A percentile compares a stretch with the other conserved stretches of the same genome.
These are phyloP conservation scores for Ondatra zibethicus DNA, from an alignment of 2,113 vertebrate genomes.

Conservation along the genomic window DNA sequence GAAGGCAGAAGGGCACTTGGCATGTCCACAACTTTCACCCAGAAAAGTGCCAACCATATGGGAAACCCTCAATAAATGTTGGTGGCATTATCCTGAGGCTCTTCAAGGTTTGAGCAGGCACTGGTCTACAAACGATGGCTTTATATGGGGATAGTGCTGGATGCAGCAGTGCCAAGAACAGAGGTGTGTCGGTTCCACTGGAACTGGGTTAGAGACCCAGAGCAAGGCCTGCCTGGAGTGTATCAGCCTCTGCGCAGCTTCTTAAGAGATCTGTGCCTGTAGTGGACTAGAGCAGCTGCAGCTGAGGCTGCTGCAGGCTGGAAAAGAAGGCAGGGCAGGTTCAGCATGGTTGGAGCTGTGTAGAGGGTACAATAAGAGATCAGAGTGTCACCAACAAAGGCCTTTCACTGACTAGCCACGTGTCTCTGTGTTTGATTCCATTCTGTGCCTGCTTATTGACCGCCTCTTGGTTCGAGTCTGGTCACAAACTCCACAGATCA, in stretches of 20 bases:
- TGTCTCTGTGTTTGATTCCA: not conserved
- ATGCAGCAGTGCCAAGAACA: not conserved
- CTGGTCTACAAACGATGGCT: not conserved
- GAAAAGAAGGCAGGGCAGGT: not conserved
- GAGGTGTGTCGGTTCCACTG: not conserved
- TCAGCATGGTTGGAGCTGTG: not conserved
- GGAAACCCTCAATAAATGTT: conserved; percentile 59
- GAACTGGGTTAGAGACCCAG: not conserved
- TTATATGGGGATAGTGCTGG: not conserved
- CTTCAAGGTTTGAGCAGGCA: not conserved
- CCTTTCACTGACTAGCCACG: not conserved
- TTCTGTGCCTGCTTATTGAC: not conserved
- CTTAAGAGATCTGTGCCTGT: not conserved
- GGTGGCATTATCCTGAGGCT: not conserved
- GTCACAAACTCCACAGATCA: not conserved
- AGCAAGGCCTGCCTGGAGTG: not conserved
- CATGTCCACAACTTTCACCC: not conserved
- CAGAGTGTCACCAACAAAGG: not conserved
- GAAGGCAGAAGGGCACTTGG: not conserved
- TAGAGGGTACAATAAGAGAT: not conserved
- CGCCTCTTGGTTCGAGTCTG: not conserved
- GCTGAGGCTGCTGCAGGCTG: not conserved
- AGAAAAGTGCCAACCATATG: not conserved
- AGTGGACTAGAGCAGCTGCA: not conserved
- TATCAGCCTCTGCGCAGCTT: not conserved